phyloP scores from a whole-genome alignment of 2,888 invertebrate genomes.

The Xanthia icteritia region DNA sequence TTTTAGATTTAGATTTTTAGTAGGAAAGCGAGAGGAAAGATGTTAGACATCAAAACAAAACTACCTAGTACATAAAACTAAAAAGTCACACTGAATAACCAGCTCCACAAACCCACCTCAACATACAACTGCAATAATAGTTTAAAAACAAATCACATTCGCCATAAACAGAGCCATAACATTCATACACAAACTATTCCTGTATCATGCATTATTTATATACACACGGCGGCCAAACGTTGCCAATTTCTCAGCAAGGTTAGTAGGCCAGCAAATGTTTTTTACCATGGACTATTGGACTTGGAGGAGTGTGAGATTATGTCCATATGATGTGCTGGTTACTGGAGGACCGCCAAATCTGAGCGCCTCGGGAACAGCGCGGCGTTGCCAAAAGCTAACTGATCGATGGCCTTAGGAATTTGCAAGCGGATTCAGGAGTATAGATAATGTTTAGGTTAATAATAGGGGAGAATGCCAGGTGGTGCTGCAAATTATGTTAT shows the following conservation, averaged over 20 bases:
- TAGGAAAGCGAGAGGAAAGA: too few species aligned
- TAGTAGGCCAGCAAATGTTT: slow-evolving; percentile 69
- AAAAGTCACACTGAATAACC: neutral
- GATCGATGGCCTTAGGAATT: slow-evolving; percentile 79
- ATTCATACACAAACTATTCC: slow-evolving; percentile 36
- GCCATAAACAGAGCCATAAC: slow-evolving; percentile 47
- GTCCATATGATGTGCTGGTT: slow-evolving; percentile 74
- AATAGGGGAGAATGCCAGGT: slow-evolving; percentile 38
- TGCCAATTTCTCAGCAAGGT: slow-evolving; percentile 63
- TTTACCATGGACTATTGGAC: slow-evolving; percentile 73
- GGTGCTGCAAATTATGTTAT: slow-evolving; percentile 4
- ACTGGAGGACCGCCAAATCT: slow-evolving; percentile 76
- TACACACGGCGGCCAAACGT: slow-evolving; percentile 28
- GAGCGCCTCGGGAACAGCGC: slow-evolving; percentile 73
- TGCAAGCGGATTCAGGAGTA: slow-evolving; percentile 69
- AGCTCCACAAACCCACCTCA: neutral
- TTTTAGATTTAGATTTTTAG: too few species aligned
- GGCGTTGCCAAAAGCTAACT: slow-evolving; percentile 77
- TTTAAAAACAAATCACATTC: slow-evolving; percentile 50
- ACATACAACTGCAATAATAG: slow-evolving; percentile 36
- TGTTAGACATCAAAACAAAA: too few species aligned
- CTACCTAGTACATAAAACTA: too few species aligned
- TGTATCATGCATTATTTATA: slow-evolving; percentile 59
- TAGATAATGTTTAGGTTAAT: slow-evolving; percentile 57
- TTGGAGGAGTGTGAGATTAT: slow-evolving; percentile 74